These are phyloP conservation scores for Atherinosoma microstoma DNA, from an alignment of 2,797 vertebrate species.

Conservation along the genomic window DNA sequence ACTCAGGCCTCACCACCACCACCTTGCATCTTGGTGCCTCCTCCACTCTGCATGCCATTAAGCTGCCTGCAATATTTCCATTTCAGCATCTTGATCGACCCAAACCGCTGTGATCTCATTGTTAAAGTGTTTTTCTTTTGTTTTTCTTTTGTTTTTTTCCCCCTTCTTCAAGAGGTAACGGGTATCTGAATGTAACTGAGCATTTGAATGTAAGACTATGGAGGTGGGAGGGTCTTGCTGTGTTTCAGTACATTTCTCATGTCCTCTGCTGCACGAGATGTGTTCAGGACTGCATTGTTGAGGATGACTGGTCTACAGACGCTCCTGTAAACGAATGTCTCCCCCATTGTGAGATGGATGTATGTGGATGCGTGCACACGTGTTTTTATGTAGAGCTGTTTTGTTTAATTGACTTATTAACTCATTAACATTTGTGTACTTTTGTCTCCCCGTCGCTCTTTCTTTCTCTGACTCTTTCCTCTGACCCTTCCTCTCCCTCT, in stretches of 20 bases:
- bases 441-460: slow-evolving; percentile 93
- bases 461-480: slow-evolving; percentile 70
- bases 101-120: slow-evolving; percentile 61
- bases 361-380: slow-evolving; percentile 28
- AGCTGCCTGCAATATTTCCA: slow-evolving; percentile 74
- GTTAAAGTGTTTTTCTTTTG: slow-evolving; percentile 7
- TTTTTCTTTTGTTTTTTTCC: slow-evolving; percentile 6
- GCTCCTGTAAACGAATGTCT: slow-evolving; percentile 63
- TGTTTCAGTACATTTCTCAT: slow-evolving; percentile 72
- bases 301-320: slow-evolving; percentile 68
- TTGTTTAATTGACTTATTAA: slow-evolving; percentile 61
- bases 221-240: slow-evolving; percentile 51
- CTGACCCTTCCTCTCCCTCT: slow-evolving; percentile 67
- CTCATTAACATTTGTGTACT: slow-evolving; percentile 90
- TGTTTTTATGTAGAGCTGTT: slow-evolving; percentile 43
- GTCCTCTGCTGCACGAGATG: slow-evolving; percentile 76
- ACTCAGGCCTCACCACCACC: slow-evolving; percentile 53
- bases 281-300: slow-evolving; percentile 74
- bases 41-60: slow-evolving; percentile 73
- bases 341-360: slow-evolving; percentile 54
- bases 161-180: slow-evolving; percentile 38
- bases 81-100: slow-evolving; percentile 78
- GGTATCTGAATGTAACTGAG: slow-evolving; percentile 59
- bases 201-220: slow-evolving; percentile 64
- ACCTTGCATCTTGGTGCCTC: slow-evolving; percentile 76